These are phyloP conservation scores for Cynocephalus volans DNA, from an alignment of 2,113 vertebrate genomes.

Conservation along the genomic window DNA sequence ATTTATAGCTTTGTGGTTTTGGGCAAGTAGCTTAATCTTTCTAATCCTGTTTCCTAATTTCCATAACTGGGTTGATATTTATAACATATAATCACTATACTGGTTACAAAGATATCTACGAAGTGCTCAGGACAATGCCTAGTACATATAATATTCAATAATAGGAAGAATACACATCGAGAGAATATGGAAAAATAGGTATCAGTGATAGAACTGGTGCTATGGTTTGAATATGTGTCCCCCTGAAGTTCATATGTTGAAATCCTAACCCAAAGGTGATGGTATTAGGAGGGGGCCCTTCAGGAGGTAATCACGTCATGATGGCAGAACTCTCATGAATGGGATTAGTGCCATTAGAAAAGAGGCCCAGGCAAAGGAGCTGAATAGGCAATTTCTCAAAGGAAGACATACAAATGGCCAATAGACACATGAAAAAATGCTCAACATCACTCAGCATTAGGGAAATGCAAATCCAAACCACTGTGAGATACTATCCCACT, in stretches of 20 bases:
- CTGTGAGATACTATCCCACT: no score
- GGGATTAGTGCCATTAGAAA: neutral
- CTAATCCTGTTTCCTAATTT: neutral
- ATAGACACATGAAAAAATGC: no score
- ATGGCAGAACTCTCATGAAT: neutral
- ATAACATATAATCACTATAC: neutral
- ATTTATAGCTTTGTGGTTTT: neutral
- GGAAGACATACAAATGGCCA: no score
- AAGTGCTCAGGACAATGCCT: neutral
- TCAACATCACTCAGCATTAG: no score
- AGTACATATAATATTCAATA: neutral
- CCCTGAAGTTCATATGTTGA: neutral
- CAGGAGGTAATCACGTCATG: neutral
- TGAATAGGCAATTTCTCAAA: no score
- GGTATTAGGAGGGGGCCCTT: neutral
- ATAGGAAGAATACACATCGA: neutral
- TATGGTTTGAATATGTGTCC: neutral
- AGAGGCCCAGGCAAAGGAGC: no score
- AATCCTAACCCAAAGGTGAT: neutral
- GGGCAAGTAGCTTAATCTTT: neutral
- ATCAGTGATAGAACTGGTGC: neutral
- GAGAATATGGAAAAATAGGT: neutral
- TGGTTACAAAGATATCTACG: neutral
- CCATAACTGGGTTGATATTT: neutral
- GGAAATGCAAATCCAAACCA: no score